Percentiles rank a stretch among this genome's conserved stretches.
These are phyloP conservation scores for Terrapene triunguis DNA, from an alignment of 2,113 vertebrate species.

Conservation along the genomic window DNA sequence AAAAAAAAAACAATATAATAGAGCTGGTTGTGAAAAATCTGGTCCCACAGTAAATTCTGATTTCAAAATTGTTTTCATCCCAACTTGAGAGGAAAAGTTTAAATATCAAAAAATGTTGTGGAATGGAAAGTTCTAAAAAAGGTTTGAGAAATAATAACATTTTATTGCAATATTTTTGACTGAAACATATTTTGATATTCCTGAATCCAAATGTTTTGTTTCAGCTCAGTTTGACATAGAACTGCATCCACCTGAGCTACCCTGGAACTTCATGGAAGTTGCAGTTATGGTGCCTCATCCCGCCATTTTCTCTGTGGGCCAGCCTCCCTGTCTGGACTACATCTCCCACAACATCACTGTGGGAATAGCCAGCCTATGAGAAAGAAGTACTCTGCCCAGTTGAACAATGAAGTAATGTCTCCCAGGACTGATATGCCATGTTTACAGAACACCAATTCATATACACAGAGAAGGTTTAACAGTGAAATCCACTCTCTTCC, in stretches of 20 bases:
- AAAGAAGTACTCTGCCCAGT: neutral
- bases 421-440: neutral
- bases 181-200: neutral
- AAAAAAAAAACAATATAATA: no score
- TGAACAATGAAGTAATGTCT: neutral
- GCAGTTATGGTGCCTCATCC: neutral
- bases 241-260: neutral
- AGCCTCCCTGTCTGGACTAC: neutral
- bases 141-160: neutral
- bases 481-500: neutral
- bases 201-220: neutral
- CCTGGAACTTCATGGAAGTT: no score
- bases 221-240: neutral
- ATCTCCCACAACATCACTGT: neutral
- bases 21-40: no score
- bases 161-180: neutral
- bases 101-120: neutral
- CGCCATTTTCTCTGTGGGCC: neutral
- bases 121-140: neutral
- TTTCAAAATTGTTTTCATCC: neutral
- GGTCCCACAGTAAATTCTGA: neutral
- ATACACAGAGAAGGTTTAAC: neutral
- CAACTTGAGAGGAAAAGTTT: neutral
- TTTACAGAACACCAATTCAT: neutral
- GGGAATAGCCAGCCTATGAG: neutral